Percentiles rank a stretch among this genome's conserved stretches.
Evolutionary conservation across 2,888 invertebrate species (phyloP).

Genomic region (Caenorhabditis wallacei): DNA sequence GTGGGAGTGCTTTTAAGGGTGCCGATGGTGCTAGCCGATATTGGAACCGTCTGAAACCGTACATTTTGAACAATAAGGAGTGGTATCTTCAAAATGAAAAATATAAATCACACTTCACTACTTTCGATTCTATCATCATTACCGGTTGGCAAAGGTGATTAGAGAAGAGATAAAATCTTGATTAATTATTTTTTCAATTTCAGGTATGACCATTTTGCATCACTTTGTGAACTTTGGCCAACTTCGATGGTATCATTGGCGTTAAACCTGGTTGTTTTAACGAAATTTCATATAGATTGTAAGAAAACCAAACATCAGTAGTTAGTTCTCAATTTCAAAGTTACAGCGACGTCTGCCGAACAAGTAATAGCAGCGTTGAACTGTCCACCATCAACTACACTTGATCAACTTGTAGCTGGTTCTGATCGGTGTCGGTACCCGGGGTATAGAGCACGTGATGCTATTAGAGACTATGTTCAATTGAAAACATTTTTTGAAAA

Average conservation of each 20-base stretch:
- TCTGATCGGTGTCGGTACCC: conserved; percentile 72
- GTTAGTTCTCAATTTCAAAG: not conserved
- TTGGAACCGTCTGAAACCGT: conserved; percentile 73
- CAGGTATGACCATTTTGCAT: conserved; percentile 77
- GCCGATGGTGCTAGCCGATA: conserved; percentile 72
- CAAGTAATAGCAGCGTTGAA: conserved; percentile 57
- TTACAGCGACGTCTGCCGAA: conserved; percentile 45
- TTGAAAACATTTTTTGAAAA: conserved; percentile 71
- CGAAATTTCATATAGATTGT: conserved; percentile 72
- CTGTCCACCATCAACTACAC: conserved; percentile 68
- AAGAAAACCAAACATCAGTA: conserved; percentile 6
- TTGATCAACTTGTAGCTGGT: conserved; percentile 67
- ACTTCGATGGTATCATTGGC: conserved; percentile 75
- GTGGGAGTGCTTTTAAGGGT: conserved; percentile 89
- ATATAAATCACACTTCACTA: conserved; percentile 65
- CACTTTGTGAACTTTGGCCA: conserved; percentile 73
- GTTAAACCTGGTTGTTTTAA: conserved; percentile 66
- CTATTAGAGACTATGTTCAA: conserved; percentile 67
- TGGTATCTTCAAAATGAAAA: conserved; percentile 72
- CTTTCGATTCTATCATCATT: conserved; percentile 71
- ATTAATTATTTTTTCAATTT: conserved; percentile 16
- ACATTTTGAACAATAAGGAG: conserved; percentile 73
- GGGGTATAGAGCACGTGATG: conserved; percentile 71
- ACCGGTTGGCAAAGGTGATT: conserved; percentile 76
- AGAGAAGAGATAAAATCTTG: not conserved